These are phyloP conservation scores for Cistogaster globosa DNA, from an alignment of 2,888 invertebrate species.

Conservation along the genomic window DNA sequence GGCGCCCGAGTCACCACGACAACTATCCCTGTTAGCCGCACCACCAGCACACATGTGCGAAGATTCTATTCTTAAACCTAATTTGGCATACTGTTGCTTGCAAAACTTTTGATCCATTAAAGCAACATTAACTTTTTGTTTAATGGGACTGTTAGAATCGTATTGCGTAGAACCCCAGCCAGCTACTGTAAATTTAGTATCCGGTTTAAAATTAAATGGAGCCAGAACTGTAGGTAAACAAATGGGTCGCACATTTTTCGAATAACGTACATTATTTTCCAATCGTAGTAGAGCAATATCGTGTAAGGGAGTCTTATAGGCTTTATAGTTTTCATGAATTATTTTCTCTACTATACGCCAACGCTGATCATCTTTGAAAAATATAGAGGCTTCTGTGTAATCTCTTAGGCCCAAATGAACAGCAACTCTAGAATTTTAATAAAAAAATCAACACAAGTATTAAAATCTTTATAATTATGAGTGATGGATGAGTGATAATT, in stretches of 20 bases:
- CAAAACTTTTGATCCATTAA: constrained; percentile 84
- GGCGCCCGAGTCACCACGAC: constrained; percentile 90
- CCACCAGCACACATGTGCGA: constrained; percentile 89
- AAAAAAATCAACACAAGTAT: too few relatives aligned
- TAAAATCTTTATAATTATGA: not conserved
- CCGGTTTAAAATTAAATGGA: constrained; percentile 65
- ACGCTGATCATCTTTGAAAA: constrained; percentile 83
- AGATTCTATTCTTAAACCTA: constrained; percentile 77
- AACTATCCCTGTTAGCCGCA: constrained; percentile 86
- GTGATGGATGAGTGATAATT: constrained; percentile 77
- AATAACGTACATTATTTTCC: constrained; percentile 84
- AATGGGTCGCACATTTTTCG: constrained; percentile 85
- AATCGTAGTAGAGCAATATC: constrained; percentile 90
- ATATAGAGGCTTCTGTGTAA: constrained; percentile 73
- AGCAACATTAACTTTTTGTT: constrained; percentile 84
- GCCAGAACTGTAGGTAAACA: constrained; percentile 84
- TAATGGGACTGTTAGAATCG: constrained; percentile 83
- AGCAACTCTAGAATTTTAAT: constrained; percentile 74
- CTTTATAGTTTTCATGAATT: constrained; percentile 86
- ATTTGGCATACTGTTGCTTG: constrained; percentile 76
- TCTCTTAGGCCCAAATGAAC: constrained; percentile 81
- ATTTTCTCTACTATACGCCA: constrained; percentile 86
- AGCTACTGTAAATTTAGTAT: constrained; percentile 83
- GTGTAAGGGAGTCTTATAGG: constrained; percentile 85
- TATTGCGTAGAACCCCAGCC: constrained; percentile 87